Evolutionary conservation across 2,888 invertebrate species (phyloP).

Genomic region (Lucinisca nassula): DNA sequence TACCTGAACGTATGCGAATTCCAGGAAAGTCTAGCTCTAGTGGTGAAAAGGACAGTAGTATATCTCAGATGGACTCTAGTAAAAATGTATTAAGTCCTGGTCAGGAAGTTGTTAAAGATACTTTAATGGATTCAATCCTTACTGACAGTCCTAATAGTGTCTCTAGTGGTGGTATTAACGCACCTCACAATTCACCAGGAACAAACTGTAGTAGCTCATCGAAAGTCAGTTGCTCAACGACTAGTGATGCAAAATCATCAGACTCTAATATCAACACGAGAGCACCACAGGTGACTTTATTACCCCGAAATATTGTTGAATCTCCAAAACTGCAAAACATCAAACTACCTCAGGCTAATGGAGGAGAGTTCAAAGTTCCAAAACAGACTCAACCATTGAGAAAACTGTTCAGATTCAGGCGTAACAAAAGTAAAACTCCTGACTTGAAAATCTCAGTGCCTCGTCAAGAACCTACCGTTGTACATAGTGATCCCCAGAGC

Average conservation of each 20-base stretch:
- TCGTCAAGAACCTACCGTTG: slow-evolving; percentile 55
- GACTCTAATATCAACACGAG: slow-evolving; percentile 69
- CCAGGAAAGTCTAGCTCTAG: slow-evolving; percentile 82
- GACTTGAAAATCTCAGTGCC: slow-evolving; percentile 75
- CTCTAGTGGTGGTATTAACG: slow-evolving; percentile 82
- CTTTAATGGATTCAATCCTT: slow-evolving; percentile 80
- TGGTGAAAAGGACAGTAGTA: slow-evolving; percentile 67
- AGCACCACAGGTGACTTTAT: slow-evolving; percentile 66
- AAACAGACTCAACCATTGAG: slow-evolving; percentile 70
- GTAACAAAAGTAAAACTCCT: slow-evolving; percentile 71
- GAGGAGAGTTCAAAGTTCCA: slow-evolving; percentile 73
- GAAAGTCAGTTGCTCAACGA: slow-evolving; percentile 67
- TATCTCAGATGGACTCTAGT: slow-evolving; percentile 39
- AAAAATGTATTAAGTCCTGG: slow-evolving; percentile 25
- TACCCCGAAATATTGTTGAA: slow-evolving; percentile 50
- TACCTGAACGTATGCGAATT: slow-evolving; percentile 74
- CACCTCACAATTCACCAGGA: slow-evolving; percentile 81
- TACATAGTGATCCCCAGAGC: slow-evolving; percentile 70
- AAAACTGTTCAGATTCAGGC: slow-evolving; percentile 71
- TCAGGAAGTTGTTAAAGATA: slow-evolving; percentile 55
- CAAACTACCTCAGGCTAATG: slow-evolving; percentile 13
- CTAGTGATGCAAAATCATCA: slow-evolving; percentile 74
- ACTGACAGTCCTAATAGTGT: slow-evolving; percentile 84
- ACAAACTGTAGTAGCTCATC: slow-evolving; percentile 69
- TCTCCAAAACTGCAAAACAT: slow-evolving; percentile 68